phyloP scores from a whole-genome alignment of 2,797 vertebrate species.

The Sebastes wilsoni region DNA sequence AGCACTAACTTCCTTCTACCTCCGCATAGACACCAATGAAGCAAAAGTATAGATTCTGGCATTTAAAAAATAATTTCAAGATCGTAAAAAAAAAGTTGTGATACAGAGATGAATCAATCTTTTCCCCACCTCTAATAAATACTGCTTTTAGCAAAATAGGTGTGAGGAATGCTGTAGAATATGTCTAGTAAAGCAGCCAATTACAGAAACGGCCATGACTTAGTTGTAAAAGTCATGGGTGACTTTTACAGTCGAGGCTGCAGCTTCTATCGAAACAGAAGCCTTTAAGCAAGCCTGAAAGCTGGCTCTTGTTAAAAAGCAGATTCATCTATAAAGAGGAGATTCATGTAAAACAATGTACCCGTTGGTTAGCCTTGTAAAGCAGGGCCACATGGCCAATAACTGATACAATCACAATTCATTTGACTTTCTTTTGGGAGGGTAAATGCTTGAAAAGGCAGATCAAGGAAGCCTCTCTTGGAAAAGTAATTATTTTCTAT shows the following conservation, averaged over 20 bases:
- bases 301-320: not conserved
- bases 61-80: too few relatives aligned
- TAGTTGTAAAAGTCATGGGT: constrained; percentile 3
- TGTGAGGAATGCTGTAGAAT: not conserved
- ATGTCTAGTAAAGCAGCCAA: constrained; percentile 11
- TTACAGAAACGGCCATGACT: constrained; percentile 5
- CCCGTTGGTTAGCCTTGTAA: not conserved
- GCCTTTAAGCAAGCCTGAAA: not conserved
- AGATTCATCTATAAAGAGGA: constrained; percentile 7
- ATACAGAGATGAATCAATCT: too few relatives aligned
- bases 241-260: constrained; percentile 7
- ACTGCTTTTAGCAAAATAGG: constrained; percentile 11
- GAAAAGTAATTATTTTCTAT: constrained; percentile 39
- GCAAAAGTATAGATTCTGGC: too few relatives aligned
- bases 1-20: too few relatives aligned
- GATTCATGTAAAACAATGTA: not conserved
- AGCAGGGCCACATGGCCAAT: not conserved
- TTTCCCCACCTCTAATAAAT: not conserved
- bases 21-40: too few relatives aligned
- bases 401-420: not conserved
- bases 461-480: not conserved
- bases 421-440: not conserved
- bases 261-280: not conserved
- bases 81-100: too few relatives aligned
- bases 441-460: not conserved